A percentile compares a stretch with the other conserved stretches of the same genome.
phyloP scores from a whole-genome alignment of 1,140 invertebrate species.

The Eriocheir sinensis region DNA sequence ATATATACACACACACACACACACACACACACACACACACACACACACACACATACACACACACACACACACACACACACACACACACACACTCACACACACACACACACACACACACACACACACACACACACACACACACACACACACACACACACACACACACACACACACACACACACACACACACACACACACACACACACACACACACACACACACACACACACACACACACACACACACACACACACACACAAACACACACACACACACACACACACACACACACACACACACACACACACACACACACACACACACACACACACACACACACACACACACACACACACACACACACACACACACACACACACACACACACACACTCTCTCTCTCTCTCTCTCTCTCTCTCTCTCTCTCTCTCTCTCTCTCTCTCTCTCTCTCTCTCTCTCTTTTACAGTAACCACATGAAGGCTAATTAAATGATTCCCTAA shows the following conservation, averaged over 20 bases:
- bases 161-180: too few species aligned
- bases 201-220: conserved; percentile 28
- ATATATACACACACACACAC: too few species aligned
- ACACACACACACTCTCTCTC: background rate
- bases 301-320: background rate
- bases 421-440: too few species aligned
- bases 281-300: background rate
- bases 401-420: too few species aligned
- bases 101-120: conserved; percentile 16
- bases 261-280: background rate
- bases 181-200: conserved; percentile 1
- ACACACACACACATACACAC: background rate
- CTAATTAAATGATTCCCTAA: too few species aligned
- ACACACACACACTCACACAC: background rate
- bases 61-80: too few species aligned
- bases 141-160: too few species aligned
- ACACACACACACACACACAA: too few species aligned
- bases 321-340: conserved; percentile 20
- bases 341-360: conserved; percentile 45
- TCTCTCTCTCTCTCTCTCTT: too few species aligned
- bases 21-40: too few species aligned
- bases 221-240: background rate
- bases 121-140: background rate
- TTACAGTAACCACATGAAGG: too few species aligned
- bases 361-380: background rate